Conservation (phyloP, 2,888 invertebrate genomes). For the Drosophila siamana region DNA sequence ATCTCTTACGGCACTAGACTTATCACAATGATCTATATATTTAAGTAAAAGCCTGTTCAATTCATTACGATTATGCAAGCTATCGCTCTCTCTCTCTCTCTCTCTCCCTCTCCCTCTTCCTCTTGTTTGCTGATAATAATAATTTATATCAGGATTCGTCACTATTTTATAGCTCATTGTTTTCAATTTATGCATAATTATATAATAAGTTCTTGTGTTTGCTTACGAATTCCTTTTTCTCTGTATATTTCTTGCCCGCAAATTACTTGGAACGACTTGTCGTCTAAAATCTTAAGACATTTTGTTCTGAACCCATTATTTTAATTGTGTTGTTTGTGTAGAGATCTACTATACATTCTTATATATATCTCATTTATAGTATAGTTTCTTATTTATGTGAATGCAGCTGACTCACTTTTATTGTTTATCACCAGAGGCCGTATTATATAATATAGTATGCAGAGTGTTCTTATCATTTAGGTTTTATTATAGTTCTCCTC, state of each 20-base stretch:
- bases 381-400: neutral
- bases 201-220: neutral
- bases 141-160: neutral
- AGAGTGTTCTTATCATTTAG: neutral
- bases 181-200: neutral
- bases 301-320: neutral
- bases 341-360: neutral
- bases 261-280: too few relatives aligned
- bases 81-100: neutral
- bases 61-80: neutral
- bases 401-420: neutral
- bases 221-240: neutral
- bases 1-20: conserved; percentile 2
- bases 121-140: neutral
- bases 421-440: neutral
- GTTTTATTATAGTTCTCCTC: neutral
- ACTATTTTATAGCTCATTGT: neutral
- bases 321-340: too few relatives aligned
- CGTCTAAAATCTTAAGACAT: too few relatives aligned
- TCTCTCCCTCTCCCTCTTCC: neutral
- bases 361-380: neutral
- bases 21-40: conserved; percentile 16
- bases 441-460: neutral
- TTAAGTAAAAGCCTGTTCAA: conserved; percentile 1
- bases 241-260: too few relatives aligned